Conservation (phyloP, 1,140 invertebrate species). For the Mylabris phalerata region DNA sequence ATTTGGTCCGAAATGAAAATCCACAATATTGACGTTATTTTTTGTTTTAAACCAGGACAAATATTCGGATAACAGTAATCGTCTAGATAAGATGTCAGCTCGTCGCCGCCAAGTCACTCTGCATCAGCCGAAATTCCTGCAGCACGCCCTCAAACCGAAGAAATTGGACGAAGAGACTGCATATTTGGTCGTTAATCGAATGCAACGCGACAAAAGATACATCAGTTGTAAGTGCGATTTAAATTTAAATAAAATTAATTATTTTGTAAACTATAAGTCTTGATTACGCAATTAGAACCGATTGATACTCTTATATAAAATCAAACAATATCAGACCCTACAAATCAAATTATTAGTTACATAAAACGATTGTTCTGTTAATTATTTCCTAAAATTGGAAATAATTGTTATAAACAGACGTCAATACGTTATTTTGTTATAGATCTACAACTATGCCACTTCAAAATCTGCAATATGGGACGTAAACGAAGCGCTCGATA, state of each 20-base stretch:
- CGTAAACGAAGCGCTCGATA: conserved; percentile 42
- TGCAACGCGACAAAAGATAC: conserved; percentile 23
- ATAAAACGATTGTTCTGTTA: too few species aligned
- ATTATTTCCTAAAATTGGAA: too few species aligned
- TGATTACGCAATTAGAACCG: too few species aligned
- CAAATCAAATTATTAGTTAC: too few species aligned
- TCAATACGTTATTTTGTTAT: conserved; percentile 40
- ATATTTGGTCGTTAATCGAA: conserved; percentile 18
- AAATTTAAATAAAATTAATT: not conserved
- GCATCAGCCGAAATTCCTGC: not conserved
- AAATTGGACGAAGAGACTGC: conserved; percentile 5
- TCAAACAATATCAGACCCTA: too few species aligned
- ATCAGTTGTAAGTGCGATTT: conserved; percentile 20
- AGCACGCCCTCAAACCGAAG: not conserved
- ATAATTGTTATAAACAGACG: too few species aligned
- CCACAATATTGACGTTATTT: too few species aligned
- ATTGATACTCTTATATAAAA: too few species aligned
- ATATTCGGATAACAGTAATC: not conserved
- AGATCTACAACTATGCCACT: conserved; percentile 55
- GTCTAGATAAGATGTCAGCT: not conserved
- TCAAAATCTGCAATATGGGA: conserved; percentile 59
- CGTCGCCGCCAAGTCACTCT: not conserved
- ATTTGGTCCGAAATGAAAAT: too few species aligned
- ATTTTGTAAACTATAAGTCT: too few species aligned
- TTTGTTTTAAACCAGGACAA: not conserved